A percentile compares a stretch with the other conserved stretches of the same genome.
phyloP scores from a whole-genome alignment of 2,113 vertebrate genomes.

The Channa maculata region DNA sequence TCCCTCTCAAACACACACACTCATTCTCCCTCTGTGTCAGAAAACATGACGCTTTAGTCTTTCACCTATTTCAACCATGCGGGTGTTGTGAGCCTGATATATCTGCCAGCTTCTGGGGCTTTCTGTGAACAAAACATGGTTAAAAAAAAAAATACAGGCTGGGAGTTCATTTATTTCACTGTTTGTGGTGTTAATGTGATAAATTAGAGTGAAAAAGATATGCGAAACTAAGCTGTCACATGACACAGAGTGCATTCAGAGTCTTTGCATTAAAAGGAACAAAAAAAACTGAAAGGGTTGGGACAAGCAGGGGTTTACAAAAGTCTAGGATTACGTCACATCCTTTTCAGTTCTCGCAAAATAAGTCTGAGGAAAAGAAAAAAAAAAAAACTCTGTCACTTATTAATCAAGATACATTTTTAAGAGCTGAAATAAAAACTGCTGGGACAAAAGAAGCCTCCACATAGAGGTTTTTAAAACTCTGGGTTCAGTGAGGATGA shows the following conservation, averaged over 20 bases:
- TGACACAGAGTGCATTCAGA: too few species aligned
- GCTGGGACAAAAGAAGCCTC: neutral
- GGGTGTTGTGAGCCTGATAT: neutral
- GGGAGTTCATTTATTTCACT: conserved; percentile 2
- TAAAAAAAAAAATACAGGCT: neutral
- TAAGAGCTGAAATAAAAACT: conserved; percentile 7
- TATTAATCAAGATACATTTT: conserved; percentile 1
- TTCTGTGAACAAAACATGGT: neutral
- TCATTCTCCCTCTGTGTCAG: neutral
- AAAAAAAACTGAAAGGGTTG: conserved; percentile 1
- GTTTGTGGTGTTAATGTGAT: conserved; percentile 17
- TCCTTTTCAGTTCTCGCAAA: conserved; percentile 4
- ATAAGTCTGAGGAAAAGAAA: conserved; percentile 5
- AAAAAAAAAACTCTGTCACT: neutral
- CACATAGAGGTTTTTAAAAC: neutral
- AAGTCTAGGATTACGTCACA: conserved; percentile 17
- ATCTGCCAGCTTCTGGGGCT: conserved; percentile 1
- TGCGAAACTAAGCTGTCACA: too few species aligned
- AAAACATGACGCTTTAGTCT: conserved; percentile 32
- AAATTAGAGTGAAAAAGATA: neutral
- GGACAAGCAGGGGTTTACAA: neutral
- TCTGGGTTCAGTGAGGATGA: conserved; percentile 31
- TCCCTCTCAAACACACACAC: conserved; percentile 6
- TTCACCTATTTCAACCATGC: conserved; percentile 15
- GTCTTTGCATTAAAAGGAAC: neutral